Percentiles rank a stretch among this genome's conserved stretches.
Conservation (phyloP, 2,888 invertebrate species). For the Microctonus brassicae region DNA sequence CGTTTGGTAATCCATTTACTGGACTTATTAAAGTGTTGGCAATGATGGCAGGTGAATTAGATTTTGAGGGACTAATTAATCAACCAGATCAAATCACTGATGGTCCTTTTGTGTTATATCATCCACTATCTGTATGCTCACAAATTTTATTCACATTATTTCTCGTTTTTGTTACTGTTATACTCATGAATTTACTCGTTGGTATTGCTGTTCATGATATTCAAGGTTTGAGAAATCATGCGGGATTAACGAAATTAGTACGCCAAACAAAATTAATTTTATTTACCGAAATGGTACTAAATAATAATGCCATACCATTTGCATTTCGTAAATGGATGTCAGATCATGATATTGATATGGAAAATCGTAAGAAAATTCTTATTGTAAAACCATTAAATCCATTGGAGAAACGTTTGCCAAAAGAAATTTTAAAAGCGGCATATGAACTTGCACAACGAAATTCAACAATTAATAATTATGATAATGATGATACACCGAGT, state of each 20-base stretch:
- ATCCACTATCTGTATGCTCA: conserved; percentile 64
- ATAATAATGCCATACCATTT: conserved; percentile 67
- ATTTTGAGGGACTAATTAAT: conserved; percentile 65
- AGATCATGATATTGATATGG: conserved; percentile 67
- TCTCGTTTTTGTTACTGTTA: conserved; percentile 67
- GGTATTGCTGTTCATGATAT: conserved; percentile 70
- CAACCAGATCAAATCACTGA: conserved; percentile 55
- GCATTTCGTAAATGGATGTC: conserved; percentile 66
- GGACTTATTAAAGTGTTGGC: conserved; percentile 67
- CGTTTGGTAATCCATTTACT: conserved; percentile 65
- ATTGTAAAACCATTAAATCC: conserved; percentile 71
- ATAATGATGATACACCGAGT: conserved; percentile 53
- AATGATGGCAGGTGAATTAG: conserved; percentile 69
- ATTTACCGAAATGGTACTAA: conserved; percentile 70
- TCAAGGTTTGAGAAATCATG: conserved; percentile 70
- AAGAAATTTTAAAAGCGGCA: conserved; percentile 68
- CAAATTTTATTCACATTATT: conserved; percentile 66
- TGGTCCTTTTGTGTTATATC: conserved; percentile 61
- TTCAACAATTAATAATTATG: conserved; percentile 47
- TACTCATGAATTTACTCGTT: conserved; percentile 67
- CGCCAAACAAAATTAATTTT: conserved; percentile 70
- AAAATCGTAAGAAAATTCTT: conserved; percentile 67
- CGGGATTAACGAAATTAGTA: conserved; percentile 70
- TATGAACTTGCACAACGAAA: conserved; percentile 69
- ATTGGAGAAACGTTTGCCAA: conserved; percentile 69